Conservation (phyloP, 92 coral and sea anemone genomes). For the Zoanthus sociatus region DNA sequence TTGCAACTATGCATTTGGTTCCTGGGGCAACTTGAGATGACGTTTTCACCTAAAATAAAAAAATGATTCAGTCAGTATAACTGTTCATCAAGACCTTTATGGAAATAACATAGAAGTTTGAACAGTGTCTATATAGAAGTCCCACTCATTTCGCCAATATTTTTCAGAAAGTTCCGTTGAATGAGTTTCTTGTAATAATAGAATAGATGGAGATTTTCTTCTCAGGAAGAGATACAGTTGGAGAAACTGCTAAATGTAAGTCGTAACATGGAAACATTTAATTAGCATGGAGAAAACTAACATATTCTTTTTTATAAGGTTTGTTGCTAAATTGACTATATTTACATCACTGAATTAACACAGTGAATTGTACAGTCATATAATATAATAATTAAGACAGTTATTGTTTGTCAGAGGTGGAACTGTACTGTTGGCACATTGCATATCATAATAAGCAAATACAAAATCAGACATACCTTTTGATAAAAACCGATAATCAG, state of each 20-base stretch:
- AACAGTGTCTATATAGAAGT: no score
- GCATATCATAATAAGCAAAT: not conserved
- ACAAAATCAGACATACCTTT: not conserved
- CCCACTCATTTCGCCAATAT: no score
- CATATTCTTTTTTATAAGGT: not conserved
- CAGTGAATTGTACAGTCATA: no score
- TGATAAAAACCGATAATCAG: not conserved
- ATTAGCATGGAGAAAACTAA: no score
- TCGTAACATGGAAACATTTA: not conserved
- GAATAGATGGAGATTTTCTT: no score
- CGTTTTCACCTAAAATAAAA: not conserved
- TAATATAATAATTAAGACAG: not conserved
- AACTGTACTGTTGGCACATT: not conserved
- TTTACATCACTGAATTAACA: no score
- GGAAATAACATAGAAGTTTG: no score
- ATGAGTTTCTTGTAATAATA: no score
- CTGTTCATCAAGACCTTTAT: no score
- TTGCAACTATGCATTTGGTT: constrained; percentile 34
- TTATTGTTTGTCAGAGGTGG: not conserved
- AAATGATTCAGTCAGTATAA: no score
- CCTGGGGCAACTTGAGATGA: constrained; percentile 21
- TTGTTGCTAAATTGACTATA: not conserved
- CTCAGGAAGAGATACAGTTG: no score
- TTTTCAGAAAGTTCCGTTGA: no score
- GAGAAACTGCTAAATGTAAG: not conserved